Evolutionary conservation across 2,888 invertebrate species (phyloP), one percentile per base, ranked within the genome.

Genomic region (Cylloceria caligata): DNA sequence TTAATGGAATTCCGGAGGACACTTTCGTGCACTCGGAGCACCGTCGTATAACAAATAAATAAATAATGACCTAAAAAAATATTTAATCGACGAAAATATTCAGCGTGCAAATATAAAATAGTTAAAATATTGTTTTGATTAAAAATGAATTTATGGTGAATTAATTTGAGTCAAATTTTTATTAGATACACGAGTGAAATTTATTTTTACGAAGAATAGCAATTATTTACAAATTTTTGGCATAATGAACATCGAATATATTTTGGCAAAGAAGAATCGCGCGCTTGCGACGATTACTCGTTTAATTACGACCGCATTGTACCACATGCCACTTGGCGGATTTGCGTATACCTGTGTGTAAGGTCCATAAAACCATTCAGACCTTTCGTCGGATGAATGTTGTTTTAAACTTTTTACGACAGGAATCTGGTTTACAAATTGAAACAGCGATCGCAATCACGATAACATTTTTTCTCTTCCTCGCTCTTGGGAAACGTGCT

Each of bases 341-440:
- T 49, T 47, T 34, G 45, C 34, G 49, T 69, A 16, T 47, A 34
- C 42, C 42, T 42, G 42, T 42, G n/a, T 42, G n/a, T n/a, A 49
- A 30, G 39, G 34, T 34, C 52, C 39, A 67, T 67, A 72, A 65
- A 71, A 60, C 65, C 49, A 64, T 64, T 72, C 19, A 36, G n/a
- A 19, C 13, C 78, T 79, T 57, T 60, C 42, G 73, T 79, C 67
- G 72, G 67, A 73, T 67, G 52, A 74, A 73, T 64, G 68, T 73
- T 47, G 45, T 49, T 49, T 30, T 52, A 34, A 21, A 30, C 47
- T 76, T 77, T 71, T 68, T 60, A 49, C 62, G 80, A 60, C 34
- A 52, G 62, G 52, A 42, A 80, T 80, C 80, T 74, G 73, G 68
- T 74, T 80, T 65, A 67, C 72, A 78, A 67, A 79, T 57, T 60